Evolutionary conservation across 2,113 vertebrate species (phyloP), one percentile per base, ranked within the genome.

Genomic region (Lepus europaeus): DNA sequence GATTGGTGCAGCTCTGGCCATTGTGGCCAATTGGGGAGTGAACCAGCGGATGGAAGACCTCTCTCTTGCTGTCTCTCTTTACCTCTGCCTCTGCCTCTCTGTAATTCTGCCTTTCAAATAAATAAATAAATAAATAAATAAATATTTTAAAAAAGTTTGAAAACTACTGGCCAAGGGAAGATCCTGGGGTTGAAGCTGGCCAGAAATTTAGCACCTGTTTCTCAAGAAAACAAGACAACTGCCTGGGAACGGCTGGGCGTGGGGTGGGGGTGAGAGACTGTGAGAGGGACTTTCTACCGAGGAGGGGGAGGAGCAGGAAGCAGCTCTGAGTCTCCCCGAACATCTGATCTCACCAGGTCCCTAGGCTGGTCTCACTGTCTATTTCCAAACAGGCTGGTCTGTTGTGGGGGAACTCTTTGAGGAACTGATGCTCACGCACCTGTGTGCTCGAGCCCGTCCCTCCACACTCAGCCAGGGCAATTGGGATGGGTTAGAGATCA

Each of bases 111-210:
- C 45, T 45, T 45, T 45, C 45, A 45, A 45, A 45, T 45, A 45
- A 45, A 45, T 45, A 39, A 39, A 45, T 45, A 45, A 45, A 45
- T 45, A 45, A 45, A 45, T 45, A 45, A 45, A 45, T 45, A 45
- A 45, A 45, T 45, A 6, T 45, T 45, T 45, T 1, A 45, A 45
- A 59, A 81, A 91, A 89, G 23, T 66, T 87, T 85, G 69, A 88
- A 93, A 94, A 95, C 61, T 51, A 31, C 22, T 83, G 56, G 77
- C 80, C 63, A 72, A 64, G 9, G 11, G 29, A 23, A 89, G 23
- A 20, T 64, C 49, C 77, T 88, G 9, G 36, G 59, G 6, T 56
- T 27, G 16, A 70, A 22, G 63, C 20, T 87, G 36, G 72, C 77
- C 17, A 39, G 72, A 92, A 64, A 70, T 36, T 63, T 23, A 56